Evolutionary conservation across 2,113 vertebrate genomes (phyloP).

Genomic region (Echinops telfairi): DNA sequence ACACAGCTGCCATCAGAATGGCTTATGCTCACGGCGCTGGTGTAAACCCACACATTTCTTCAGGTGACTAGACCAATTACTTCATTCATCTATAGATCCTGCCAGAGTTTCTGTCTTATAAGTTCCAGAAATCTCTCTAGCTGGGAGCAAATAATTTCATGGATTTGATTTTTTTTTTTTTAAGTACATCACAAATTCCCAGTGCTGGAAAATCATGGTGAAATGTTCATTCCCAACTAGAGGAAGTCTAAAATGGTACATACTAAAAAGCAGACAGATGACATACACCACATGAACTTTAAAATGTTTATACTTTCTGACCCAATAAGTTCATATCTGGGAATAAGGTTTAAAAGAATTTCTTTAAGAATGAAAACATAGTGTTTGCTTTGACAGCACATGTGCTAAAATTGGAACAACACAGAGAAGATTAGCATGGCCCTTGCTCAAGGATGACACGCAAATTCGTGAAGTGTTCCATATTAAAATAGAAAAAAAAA

Average conservation of each 20-base stretch:
- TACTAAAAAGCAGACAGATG: conserved; percentile 30
- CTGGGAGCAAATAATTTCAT: conserved; percentile 57
- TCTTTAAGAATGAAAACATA: not conserved
- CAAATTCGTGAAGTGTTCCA: no score
- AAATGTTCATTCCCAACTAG: not conserved
- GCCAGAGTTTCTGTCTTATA: conserved; percentile 59
- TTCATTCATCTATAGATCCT: conserved; percentile 13
- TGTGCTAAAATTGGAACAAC: no score
- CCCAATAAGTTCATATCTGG: conserved; percentile 16
- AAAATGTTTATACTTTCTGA: conserved; percentile 62
- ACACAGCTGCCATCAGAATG: not conserved
- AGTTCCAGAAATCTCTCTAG: conserved; percentile 54
- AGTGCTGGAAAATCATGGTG: not conserved
- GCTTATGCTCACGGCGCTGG: not conserved
- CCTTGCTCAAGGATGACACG: no score
- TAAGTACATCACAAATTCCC: conserved; percentile 53
- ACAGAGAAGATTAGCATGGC: no score
- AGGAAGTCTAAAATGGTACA: not conserved
- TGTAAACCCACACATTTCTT: conserved; percentile 37
- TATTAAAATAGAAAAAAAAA: no score
- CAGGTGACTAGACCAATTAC: conserved; percentile 58
- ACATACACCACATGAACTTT: not conserved
- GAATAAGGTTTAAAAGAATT: conserved; percentile 3
- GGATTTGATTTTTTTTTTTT: conserved; percentile 68
- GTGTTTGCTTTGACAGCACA: no score